These are phyloP conservation scores for Ammodytes dubius DNA, from an alignment of 2,113 vertebrate species.

Conservation along the genomic window DNA sequence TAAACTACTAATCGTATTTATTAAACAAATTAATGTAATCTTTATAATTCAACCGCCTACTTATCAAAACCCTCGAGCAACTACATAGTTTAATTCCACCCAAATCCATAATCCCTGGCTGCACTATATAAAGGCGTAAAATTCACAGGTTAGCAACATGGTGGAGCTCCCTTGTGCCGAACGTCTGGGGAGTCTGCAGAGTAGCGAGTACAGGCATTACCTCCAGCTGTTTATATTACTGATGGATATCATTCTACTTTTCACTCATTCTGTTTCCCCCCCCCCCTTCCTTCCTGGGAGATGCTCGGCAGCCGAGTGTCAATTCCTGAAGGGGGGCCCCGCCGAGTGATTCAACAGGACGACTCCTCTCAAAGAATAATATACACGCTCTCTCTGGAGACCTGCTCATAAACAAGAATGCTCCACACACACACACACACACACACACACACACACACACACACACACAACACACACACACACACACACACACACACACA, in stretches of 20 bases:
- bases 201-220: constrained; percentile 21
- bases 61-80: constrained; percentile 50
- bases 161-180: constrained; percentile 21
- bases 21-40: constrained; percentile 14
- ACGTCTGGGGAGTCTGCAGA: constrained; percentile 25
- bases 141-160: constrained; percentile 34
- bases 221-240: constrained; percentile 59
- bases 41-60: constrained; percentile 37
- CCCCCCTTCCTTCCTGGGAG: constrained; percentile 26
- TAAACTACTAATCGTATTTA: no score
- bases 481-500: not conserved
- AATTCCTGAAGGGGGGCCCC: constrained; percentile 28
- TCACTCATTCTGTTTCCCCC: constrained; percentile 43
- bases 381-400: constrained; percentile 27
- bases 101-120: constrained; percentile 29
- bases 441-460: not conserved
- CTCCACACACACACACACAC: not conserved
- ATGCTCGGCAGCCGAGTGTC: constrained; percentile 27
- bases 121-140: constrained; percentile 5
- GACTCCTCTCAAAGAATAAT: constrained; percentile 43
- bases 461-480: constrained; percentile 3
- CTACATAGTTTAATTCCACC: constrained; percentile 34
- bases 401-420: constrained; percentile 40
- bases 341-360: constrained; percentile 49
- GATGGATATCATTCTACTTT: constrained; percentile 59